phyloP scores from a whole-genome alignment of 2,113 vertebrate species.

The western clawed frog (Xenopus tropicalis) region DNA sequence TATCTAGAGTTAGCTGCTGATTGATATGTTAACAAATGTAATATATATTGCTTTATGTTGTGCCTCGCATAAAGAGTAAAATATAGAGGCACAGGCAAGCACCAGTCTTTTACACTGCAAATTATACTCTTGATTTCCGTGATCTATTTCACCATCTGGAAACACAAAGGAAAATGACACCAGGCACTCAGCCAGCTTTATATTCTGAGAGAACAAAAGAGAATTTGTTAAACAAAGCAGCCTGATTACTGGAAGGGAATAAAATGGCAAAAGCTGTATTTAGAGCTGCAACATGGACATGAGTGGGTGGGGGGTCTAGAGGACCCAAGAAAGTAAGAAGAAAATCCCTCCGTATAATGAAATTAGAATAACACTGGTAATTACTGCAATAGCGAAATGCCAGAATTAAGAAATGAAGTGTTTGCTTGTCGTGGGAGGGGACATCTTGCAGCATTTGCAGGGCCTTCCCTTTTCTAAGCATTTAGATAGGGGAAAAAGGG shows the following conservation, averaged over 20 bases:
- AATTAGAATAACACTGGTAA: constrained; percentile 44
- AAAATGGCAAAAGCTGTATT: constrained; percentile 23
- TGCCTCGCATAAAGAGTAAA: background rate
- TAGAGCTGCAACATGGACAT: constrained; percentile 2
- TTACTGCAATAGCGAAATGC: constrained; percentile 34
- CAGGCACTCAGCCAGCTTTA: constrained; percentile 23
- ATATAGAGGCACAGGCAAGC: background rate
- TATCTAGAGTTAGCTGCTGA: too few relatives aligned
- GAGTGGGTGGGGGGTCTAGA: background rate
- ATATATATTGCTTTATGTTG: too few relatives aligned
- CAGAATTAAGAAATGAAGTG: constrained; percentile 36
- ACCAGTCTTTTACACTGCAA: constrained; percentile 13
- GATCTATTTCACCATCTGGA: constrained; percentile 32
- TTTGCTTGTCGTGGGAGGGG: constrained; percentile 29
- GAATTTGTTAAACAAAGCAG: constrained; percentile 32
- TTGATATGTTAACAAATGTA: too few relatives aligned
- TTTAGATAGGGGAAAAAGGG: too few relatives aligned
- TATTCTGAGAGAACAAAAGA: constrained; percentile 25
- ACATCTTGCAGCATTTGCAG: background rate
- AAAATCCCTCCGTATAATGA: constrained; percentile 18
- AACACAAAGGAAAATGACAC: constrained; percentile 34
- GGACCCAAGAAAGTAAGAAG: constrained; percentile 12
- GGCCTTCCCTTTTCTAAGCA: background rate
- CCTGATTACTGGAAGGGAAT: constrained; percentile 27
- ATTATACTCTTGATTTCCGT: constrained; percentile 22